phyloP scores from a whole-genome alignment of 2,113 vertebrate genomes.

The Xiphophorus hellerii region DNA sequence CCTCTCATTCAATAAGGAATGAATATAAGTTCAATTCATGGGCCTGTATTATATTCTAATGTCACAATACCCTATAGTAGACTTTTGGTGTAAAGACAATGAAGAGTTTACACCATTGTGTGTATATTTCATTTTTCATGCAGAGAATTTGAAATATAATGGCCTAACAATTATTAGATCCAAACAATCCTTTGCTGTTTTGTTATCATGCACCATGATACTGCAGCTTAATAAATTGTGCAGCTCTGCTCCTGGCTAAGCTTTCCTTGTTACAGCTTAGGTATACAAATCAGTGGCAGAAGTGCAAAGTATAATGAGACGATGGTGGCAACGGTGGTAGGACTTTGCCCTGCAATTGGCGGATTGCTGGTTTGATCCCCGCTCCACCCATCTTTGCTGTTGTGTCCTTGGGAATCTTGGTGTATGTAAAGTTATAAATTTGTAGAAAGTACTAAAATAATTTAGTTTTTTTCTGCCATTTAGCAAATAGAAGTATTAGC shows the following conservation, averaged over 20 bases:
- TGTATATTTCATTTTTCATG: too few species aligned
- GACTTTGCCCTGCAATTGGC: too few species aligned
- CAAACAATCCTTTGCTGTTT: not conserved
- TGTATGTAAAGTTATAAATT: not conserved
- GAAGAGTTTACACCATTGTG: too few species aligned
- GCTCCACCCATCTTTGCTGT: too few species aligned
- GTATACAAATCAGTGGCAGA: not conserved
- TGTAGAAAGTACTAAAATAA: not conserved
- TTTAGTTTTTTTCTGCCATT: not conserved
- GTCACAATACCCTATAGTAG: not conserved
- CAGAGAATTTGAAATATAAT: too few species aligned
- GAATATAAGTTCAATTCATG: not conserved
- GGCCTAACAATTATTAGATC: not conserved
- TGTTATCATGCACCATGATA: not conserved
- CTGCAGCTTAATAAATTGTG: not conserved
- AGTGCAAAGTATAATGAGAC: not conserved
- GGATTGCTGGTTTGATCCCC: too few species aligned
- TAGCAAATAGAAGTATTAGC: not conserved
- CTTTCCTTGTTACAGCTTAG: not conserved
- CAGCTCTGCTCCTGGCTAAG: too few species aligned
- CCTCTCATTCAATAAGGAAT: too few species aligned
- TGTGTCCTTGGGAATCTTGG: too few species aligned
- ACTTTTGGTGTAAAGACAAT: not conserved
- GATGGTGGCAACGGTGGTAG: too few species aligned
- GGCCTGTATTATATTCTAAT: not conserved